Evolutionary conservation across 2,888 invertebrate genomes (phyloP).

Genomic region (Tipula confusa): DNA sequence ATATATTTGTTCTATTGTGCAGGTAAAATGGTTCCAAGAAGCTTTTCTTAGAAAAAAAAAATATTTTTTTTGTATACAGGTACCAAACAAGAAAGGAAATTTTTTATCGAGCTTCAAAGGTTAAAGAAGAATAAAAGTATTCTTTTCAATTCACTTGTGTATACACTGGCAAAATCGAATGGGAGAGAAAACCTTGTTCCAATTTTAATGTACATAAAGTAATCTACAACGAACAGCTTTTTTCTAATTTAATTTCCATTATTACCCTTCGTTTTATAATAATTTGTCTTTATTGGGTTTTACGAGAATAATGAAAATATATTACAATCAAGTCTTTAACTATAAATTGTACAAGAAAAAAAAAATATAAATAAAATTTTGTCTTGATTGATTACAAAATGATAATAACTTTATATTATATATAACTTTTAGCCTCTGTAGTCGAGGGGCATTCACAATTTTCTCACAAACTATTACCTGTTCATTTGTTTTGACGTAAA

Average conservation of each 20-base stretch:
- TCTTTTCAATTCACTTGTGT: neutral
- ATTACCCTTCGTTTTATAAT: constrained; percentile 14
- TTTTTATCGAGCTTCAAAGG: constrained; percentile 3
- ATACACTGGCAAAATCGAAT: neutral
- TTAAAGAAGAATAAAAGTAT: neutral
- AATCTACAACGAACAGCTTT: constrained; percentile 12
- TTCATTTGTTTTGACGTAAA: too few relatives aligned
- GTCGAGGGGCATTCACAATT: too few relatives aligned
- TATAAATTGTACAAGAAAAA: neutral
- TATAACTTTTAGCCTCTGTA: too few relatives aligned
- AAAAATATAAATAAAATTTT: too few relatives aligned
- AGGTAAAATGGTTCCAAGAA: neutral
- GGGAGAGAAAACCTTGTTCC: neutral
- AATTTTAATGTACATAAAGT: neutral
- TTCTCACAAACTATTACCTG: too few relatives aligned
- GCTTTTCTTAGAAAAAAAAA: neutral
- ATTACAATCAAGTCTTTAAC: neutral
- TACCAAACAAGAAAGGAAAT: neutral
- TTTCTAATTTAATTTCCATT: constrained; percentile 17
- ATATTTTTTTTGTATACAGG: neutral
- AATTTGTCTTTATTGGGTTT: neutral
- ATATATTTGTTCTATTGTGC: neutral
- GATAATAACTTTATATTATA: too few relatives aligned
- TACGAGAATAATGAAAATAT: neutral
- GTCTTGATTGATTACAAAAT: constrained; percentile 8